Evolutionary conservation across 2,797 vertebrate species (phyloP).

Genomic region (Cyclopterus lumpus): DNA sequence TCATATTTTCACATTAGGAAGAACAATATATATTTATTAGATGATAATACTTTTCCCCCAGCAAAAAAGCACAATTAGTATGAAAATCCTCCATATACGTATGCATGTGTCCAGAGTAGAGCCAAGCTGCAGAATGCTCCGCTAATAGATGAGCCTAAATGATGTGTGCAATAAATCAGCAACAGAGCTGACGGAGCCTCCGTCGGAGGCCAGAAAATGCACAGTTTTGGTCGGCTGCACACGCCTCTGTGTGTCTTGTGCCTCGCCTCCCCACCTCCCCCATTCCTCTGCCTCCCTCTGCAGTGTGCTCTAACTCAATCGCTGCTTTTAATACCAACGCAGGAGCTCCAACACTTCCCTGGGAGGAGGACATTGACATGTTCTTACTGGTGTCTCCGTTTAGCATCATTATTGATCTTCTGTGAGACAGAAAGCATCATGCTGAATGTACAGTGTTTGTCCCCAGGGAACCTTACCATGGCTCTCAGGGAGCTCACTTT

Average conservation of each 20-base stretch:
- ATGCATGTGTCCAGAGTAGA: background rate
- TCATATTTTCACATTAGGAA: background rate
- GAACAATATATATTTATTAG: background rate
- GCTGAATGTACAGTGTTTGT: background rate
- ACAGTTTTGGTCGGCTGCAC: constrained; percentile 29
- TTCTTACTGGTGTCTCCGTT: constrained; percentile 35
- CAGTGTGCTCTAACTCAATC: constrained; percentile 44
- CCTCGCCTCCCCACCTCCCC: background rate
- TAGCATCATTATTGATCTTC: constrained; percentile 46
- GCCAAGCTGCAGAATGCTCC: constrained; percentile 1
- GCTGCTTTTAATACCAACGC: constrained; percentile 50
- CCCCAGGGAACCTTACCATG: background rate
- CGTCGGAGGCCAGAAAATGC: constrained; percentile 36
- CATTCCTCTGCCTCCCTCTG: constrained; percentile 28
- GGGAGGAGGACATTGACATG: constrained; percentile 29
- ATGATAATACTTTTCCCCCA: background rate
- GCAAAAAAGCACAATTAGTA: constrained; percentile 5
- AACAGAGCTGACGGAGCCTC: background rate
- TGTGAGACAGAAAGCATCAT: constrained; percentile 27
- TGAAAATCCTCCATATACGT: background rate
- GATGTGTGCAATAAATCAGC: constrained; percentile 36
- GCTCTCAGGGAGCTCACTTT: too few relatives aligned
- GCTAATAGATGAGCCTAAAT: constrained; percentile 12
- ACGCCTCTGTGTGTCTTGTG: background rate
- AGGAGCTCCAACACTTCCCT: constrained; percentile 37